Conservation (phyloP, 2,797 vertebrate species). For the Mastacembelus armatus region DNA sequence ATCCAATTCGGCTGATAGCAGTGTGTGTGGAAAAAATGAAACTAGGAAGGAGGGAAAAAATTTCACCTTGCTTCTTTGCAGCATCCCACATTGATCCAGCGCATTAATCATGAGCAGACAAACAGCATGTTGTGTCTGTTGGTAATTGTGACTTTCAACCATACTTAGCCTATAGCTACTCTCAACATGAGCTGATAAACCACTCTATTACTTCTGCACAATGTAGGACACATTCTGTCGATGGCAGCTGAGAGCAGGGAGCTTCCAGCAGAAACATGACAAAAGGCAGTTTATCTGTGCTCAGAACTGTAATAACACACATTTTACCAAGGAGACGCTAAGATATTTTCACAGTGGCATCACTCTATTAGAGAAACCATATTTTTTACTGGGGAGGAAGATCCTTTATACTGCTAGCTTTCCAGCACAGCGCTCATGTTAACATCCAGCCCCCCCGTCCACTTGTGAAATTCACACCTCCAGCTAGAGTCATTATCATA, state of each 20-base stretch:
- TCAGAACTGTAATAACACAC: slow-evolving; percentile 67
- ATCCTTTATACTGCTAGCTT: slow-evolving; percentile 40
- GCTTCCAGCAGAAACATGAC: slow-evolving; percentile 71
- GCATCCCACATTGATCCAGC: slow-evolving; percentile 70
- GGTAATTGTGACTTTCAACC: slow-evolving; percentile 81
- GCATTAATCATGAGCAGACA: slow-evolving; percentile 81
- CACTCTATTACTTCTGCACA: slow-evolving; percentile 78
- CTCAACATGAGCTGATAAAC: slow-evolving; percentile 80
- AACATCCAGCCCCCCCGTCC: slow-evolving; percentile 38
- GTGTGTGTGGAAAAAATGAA: slow-evolving; percentile 45
- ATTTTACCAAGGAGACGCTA: slow-evolving; percentile 47
- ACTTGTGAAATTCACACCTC: slow-evolving; percentile 80
- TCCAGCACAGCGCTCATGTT: slow-evolving; percentile 56
- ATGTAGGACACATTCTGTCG: slow-evolving; percentile 73
- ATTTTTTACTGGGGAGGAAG: slow-evolving; percentile 14
- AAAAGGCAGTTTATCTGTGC: slow-evolving; percentile 76
- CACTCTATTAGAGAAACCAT: slow-evolving; percentile 59
- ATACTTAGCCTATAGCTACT: slow-evolving; percentile 81
- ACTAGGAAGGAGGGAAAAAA: slow-evolving; percentile 45
- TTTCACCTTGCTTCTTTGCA: slow-evolving; percentile 60
- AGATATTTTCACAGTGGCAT: slow-evolving; percentile 51
- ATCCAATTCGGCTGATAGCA: slow-evolving; percentile 81
- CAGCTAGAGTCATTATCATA: slow-evolving; percentile 82
- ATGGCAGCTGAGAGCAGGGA: slow-evolving; percentile 61
- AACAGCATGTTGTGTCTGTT: slow-evolving; percentile 82